Evolutionary conservation across 2,113 vertebrate genomes (phyloP), one percentile per base, ranked within the genome.

Genomic region (Bambusicola thoracicus): DNA sequence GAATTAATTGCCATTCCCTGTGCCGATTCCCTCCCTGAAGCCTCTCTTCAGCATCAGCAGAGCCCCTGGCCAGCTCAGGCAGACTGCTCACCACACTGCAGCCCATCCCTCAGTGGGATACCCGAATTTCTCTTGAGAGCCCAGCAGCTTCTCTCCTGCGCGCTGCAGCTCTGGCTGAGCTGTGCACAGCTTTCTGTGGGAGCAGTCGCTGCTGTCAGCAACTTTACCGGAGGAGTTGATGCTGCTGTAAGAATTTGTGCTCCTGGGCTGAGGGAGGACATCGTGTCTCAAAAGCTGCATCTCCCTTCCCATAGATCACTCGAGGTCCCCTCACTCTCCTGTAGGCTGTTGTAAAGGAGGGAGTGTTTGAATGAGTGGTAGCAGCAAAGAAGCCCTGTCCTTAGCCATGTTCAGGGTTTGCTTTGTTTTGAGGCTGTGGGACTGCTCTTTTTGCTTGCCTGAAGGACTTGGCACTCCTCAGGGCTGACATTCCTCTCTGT

Each of bases 361-460:
- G 44, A 0, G 4, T 41, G 59, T 46, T 87, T 46, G 80, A 90
- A 56, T 87, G 74, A 73, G 34, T 3, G 2, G 12, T 25, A 73
- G 77, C 44, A 51, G 58, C 80, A 68, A 53, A 88, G 68, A 90
- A 88, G 81, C 27, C 24, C 51, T 34, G 1, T 84, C 48, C 70
- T 81, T 67, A 44, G 75, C 61, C 21, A 5, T 27, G 56, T n/a
- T 65, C 30, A n/a, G 56, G 51, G 34, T 86, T 90, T 51, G 40
- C 91, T 93, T 95, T 88, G 87, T 76, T 69, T 41, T 34, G 29
- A 25, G 96, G 76, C 48, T 43, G 38, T 48, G 80, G 53, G 69
- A 92, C 18, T 11, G 4, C 55, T 90, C 79, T 3, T 90, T 95
- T 86, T 1, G 10, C 65, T 73, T 88, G 53, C 85, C 92, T 73